Conservation (phyloP, 2,113 vertebrate genomes). For the Parus major region DNA sequence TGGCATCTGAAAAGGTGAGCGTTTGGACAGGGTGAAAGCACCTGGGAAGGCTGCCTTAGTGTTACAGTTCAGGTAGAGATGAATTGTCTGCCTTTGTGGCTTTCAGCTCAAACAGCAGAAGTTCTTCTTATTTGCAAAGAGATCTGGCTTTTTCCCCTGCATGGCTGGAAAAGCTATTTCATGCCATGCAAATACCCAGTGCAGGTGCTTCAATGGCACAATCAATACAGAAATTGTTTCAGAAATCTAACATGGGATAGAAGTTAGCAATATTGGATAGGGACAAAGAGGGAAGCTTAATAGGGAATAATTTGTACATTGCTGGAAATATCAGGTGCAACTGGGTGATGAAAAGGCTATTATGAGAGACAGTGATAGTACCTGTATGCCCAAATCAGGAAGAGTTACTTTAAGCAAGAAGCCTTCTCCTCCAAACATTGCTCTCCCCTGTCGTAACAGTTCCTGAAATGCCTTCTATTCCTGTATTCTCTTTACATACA, state of each 20-base stretch:
- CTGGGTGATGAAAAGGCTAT: background rate
- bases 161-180: background rate
- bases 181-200: background rate
- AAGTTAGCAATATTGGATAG: background rate
- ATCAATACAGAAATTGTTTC: background rate
- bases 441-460: background rate
- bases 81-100: background rate
- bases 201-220: background rate
- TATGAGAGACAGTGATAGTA: background rate
- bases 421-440: background rate
- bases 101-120: background rate
- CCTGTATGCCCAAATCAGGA: background rate
- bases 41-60: background rate
- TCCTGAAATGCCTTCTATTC: background rate
- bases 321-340: background rate
- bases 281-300: background rate
- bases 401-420: background rate
- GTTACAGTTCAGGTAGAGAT: background rate
- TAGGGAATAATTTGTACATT: background rate
- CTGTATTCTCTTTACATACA: background rate
- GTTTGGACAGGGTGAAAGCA: background rate
- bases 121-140: background rate
- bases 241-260: background rate
- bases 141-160: background rate
- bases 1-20: constrained; percentile 69